Conservation (phyloP, 2,888 invertebrate genomes). For the Ecliptopera silaceata region DNA sequence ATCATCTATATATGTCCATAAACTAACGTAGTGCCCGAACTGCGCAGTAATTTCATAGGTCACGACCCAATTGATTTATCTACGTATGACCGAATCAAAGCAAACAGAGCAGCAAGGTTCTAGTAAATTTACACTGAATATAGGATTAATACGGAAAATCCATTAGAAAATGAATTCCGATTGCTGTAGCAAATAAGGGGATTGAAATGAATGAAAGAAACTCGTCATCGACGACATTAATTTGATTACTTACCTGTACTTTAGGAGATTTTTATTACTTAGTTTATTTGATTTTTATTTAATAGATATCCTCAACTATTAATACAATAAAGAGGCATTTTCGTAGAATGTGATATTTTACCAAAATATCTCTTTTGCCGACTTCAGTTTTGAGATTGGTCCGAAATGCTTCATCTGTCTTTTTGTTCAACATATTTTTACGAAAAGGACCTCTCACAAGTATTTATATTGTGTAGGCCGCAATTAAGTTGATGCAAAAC, state of each 20-base stretch:
- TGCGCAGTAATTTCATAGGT: constrained; percentile 19
- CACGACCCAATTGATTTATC: constrained; percentile 25
- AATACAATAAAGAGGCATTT: too few species aligned
- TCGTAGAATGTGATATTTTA: too few species aligned
- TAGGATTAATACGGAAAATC: constrained; percentile 22
- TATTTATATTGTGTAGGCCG: too few species aligned
- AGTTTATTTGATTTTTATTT: background rate
- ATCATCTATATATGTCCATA: background rate
- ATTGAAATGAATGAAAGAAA: constrained; percentile 19
- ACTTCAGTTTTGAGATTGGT: too few species aligned
- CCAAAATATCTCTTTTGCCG: too few species aligned
- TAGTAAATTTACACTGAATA: constrained; percentile 26
- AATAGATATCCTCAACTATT: background rate
- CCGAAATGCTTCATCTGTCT: too few species aligned
- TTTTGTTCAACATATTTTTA: too few species aligned
- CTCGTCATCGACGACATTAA: constrained; percentile 12
- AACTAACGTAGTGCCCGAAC: constrained; percentile 9
- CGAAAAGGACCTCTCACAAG: too few species aligned
- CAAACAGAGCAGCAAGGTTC: constrained; percentile 22
- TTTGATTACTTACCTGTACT: background rate
- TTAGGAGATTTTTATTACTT: background rate
- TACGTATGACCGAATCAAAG: constrained; percentile 18
- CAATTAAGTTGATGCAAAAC: too few species aligned
- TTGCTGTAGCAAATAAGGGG: constrained; percentile 25
- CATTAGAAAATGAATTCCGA: constrained; percentile 32